A percentile compares a stretch with the other conserved stretches of the same genome.
These are phyloP conservation scores for Verasper variegatus DNA, from an alignment of 2,113 vertebrate genomes.

Conservation along the genomic window DNA sequence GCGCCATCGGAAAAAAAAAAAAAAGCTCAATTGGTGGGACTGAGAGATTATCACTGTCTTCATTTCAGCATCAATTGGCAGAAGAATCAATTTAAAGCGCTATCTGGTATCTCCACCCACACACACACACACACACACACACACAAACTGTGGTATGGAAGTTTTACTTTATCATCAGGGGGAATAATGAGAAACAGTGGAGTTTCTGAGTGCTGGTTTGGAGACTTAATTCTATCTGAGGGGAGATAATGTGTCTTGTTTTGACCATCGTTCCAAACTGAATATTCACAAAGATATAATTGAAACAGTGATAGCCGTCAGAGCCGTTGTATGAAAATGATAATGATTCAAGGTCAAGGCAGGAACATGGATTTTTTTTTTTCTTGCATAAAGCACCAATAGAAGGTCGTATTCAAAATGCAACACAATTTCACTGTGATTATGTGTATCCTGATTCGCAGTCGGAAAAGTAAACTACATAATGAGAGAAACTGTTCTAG, in stretches of 20 bases:
- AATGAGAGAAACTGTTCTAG: neutral
- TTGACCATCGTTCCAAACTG: slow-evolving; percentile 57
- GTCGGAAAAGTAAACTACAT: slow-evolving; percentile 6
- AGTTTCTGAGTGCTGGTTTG: slow-evolving; percentile 49
- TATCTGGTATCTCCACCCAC: slow-evolving; percentile 60
- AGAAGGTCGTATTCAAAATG: slow-evolving; percentile 36
- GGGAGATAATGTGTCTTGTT: slow-evolving; percentile 61
- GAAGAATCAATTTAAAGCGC: slow-evolving; percentile 62
- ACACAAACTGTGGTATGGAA: slow-evolving; percentile 29
- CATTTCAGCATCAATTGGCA: slow-evolving; percentile 67
- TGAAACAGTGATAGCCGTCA: slow-evolving; percentile 64
- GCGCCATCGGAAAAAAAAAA: slow-evolving; percentile 50
- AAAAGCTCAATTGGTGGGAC: slow-evolving; percentile 43
- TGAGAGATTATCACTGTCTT: slow-evolving; percentile 60
- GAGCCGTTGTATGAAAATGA: slow-evolving; percentile 9
- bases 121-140: slow-evolving; percentile 16
- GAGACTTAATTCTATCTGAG: slow-evolving; percentile 58
- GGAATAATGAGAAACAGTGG: slow-evolving; percentile 41
- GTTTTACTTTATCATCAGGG: slow-evolving; percentile 57
- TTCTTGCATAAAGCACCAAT: slow-evolving; percentile 1
- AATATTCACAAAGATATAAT: slow-evolving; percentile 62
- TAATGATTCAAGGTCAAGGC: slow-evolving; percentile 59
- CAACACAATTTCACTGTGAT: slow-evolving; percentile 26
- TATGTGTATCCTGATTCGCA: slow-evolving; percentile 18
- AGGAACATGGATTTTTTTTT: slow-evolving; percentile 14